These are phyloP conservation scores for Lamellibrachia columna DNA, from an alignment of 2,888 invertebrate genomes.

Conservation along the genomic window DNA sequence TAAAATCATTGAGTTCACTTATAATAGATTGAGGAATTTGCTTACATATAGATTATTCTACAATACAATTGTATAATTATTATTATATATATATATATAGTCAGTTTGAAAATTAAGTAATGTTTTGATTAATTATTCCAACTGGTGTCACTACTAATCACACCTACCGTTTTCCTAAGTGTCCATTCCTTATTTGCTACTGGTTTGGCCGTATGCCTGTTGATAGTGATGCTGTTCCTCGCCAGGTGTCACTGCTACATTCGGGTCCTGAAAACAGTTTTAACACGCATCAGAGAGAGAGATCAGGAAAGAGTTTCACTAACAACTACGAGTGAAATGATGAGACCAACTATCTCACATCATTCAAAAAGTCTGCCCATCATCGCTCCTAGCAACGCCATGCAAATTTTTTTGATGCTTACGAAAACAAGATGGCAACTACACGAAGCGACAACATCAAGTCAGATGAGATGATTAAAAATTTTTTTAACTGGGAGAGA, in stretches of 20 bases:
- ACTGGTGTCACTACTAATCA: not conserved
- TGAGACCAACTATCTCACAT: not conserved
- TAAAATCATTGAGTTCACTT: too few species aligned
- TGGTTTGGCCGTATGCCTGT: not conserved
- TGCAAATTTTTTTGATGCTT: too few species aligned
- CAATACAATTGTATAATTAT: too few species aligned
- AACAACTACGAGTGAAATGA: not conserved
- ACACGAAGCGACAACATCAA: too few species aligned
- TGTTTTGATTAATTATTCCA: not conserved
- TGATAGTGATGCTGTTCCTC: slow-evolving; percentile 6
- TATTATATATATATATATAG: too few species aligned
- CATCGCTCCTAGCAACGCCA: too few species aligned
- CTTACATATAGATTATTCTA: too few species aligned
- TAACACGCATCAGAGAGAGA: not conserved
- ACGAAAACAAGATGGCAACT: too few species aligned
- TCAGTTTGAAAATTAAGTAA: too few species aligned
- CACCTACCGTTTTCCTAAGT: not conserved
- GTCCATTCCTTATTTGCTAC: not conserved
- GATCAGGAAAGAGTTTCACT: not conserved
- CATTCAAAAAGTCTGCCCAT: not conserved
- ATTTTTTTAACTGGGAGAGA: too few species aligned
- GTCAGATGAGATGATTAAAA: too few species aligned
- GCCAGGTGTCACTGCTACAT: not conserved
- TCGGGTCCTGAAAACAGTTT: not conserved
- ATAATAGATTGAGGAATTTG: too few species aligned